These are phyloP conservation scores for Myzus persicae DNA, from an alignment of 1,140 invertebrate genomes.

Conservation along the genomic window DNA sequence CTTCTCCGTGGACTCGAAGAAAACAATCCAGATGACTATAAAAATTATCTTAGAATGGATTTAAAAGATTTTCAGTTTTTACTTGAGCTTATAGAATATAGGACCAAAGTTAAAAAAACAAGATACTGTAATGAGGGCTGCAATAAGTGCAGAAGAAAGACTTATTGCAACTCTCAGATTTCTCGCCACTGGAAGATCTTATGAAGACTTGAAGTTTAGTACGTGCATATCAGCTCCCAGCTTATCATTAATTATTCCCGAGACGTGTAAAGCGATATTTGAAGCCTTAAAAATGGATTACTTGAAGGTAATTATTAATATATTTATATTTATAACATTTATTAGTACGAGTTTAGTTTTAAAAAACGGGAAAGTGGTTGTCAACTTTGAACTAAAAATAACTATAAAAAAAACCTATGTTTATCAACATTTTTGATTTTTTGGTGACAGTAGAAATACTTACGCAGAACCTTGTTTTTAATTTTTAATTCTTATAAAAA, in stretches of 20 bases:
- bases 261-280: slow-evolving; percentile 61
- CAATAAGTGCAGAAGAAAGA: slow-evolving; percentile 63
- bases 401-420: too few species aligned
- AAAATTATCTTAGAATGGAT: slow-evolving; percentile 63
- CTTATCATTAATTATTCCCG: slow-evolving; percentile 60
- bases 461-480: too few species aligned
- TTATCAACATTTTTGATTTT: too few species aligned
- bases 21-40: slow-evolving; percentile 56
- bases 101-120: slow-evolving; percentile 63
- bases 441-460: too few species aligned
- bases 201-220: slow-evolving; percentile 63
- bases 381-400: too few species aligned
- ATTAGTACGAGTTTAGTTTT: too few species aligned
- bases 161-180: slow-evolving; percentile 64
- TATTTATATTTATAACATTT: too few species aligned
- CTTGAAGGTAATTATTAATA: slow-evolving; percentile 13
- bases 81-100: slow-evolving; percentile 61
- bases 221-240: slow-evolving; percentile 62
- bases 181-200: slow-evolving; percentile 63
- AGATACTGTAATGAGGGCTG: slow-evolving; percentile 64
- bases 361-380: too few species aligned
- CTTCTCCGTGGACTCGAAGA: neutral
- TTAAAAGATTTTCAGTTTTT: slow-evolving; percentile 60
- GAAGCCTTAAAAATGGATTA: slow-evolving; percentile 34
- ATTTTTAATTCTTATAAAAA: too few species aligned